Base-by-base conservation (phyloP, 1,140 invertebrate genomes). In the Leptoteleia sp. region DNA sequence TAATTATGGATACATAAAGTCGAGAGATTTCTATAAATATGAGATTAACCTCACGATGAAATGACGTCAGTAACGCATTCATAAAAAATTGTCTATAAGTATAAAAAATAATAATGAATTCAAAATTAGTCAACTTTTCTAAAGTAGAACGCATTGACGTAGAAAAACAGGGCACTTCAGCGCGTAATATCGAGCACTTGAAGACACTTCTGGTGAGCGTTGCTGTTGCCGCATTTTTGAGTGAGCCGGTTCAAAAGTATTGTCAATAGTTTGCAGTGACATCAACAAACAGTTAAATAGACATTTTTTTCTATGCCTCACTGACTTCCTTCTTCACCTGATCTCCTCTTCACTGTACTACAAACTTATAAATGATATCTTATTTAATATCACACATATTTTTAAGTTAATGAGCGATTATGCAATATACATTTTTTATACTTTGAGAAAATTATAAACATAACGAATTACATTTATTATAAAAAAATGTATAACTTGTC, bases 261-360 rank as follows among this genome's bases (percentile, higher is more conserved):
- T 38, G 59, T 75, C 71, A 50, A 75, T 35, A 59, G 52, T 61
- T 67, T 61, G 43, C 61, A 67, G 54, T 43, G 61, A 62, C 54
- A 61, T 61, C 45, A 33, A 43, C 52, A 17, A 38, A 48, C 16
- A 12, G 31, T 40, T 57, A 65, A 42, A 68, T 48, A 47, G 50
- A 57, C 43, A 1, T 55, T 61, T 50, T 61, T 48, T 13, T 57
- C 17, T 50, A 12, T 40, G 22, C 11, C 15, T 37, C 27, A 38
- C 17, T 48, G 17, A 65, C 3, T 52, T 52, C 52, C 25, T 38
- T 27, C 11, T 25, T 33, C 35, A 48, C 35, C 16, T 59, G 42
- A 52, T 50, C 17, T 31, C 29, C 42, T 59, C 29, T 59, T 45
- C 42, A 37, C 40, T 43, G n/a, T n/a, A n/a, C n/a, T n/a, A n/a